Conservation (phyloP, 2,113 vertebrate species). For the Balaeniceps rex region DNA sequence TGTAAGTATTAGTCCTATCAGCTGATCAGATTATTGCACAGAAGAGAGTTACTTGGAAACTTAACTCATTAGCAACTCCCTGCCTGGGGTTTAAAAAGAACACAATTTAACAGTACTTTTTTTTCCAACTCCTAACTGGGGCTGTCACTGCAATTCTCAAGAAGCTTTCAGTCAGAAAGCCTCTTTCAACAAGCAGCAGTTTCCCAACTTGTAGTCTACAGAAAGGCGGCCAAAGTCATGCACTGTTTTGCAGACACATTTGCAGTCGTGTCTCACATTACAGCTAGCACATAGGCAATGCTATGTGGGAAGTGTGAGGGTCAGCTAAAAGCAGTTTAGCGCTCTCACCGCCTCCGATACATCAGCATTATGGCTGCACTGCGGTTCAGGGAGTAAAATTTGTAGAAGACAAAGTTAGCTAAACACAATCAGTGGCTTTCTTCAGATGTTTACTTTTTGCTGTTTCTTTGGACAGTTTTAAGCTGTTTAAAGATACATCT, state of each 20-base stretch:
- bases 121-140: not conserved
- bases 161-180: not conserved
- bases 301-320: not conserved
- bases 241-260: not conserved
- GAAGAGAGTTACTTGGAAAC: not conserved
- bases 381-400: not conserved
- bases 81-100: not conserved
- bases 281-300: not conserved
- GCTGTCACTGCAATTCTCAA: not conserved
- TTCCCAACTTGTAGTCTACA: not conserved
- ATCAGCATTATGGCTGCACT: not conserved
- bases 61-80: not conserved
- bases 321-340: conserved; percentile 1
- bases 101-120: not conserved
- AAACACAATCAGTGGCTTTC: not conserved
- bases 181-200: not conserved
- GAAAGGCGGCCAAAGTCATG: not conserved
- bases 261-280: not conserved
- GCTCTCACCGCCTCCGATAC: not conserved
- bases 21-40: not conserved
- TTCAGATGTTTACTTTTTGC: not conserved
- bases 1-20: not conserved
- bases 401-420: not conserved
- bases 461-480: not conserved
- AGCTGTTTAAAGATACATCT: not conserved